Percentiles rank a stretch among this genome's conserved stretches.
phyloP scores from a whole-genome alignment of 2,888 invertebrate genomes.

The Adelphocoris suturalis region DNA sequence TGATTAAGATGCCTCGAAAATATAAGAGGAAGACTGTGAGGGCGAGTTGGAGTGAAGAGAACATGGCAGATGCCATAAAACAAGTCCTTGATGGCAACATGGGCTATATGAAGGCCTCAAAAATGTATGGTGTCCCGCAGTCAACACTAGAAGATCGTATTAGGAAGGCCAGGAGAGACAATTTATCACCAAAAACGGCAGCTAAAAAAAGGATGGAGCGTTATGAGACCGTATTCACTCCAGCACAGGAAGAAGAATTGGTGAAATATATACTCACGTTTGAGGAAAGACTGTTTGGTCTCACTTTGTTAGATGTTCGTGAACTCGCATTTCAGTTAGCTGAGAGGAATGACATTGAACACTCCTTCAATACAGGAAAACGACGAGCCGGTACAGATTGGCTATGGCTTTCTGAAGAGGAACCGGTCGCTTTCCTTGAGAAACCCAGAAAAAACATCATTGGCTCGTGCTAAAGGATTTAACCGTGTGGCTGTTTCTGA shows the following conservation, averaged over 20 bases:
- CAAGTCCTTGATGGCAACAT: no score
- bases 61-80: no score
- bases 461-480: neutral
- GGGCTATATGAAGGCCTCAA: no score
- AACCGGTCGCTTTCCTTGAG: neutral
- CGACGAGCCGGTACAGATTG: neutral
- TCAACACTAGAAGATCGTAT: no score
- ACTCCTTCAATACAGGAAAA: neutral
- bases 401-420: neutral
- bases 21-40: no score
- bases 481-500: neutral
- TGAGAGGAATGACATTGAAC: neutral
- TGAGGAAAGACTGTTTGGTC: neutral
- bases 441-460: neutral
- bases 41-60: no score
- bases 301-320: neutral
- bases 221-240: neutral
- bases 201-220: no score
- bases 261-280: neutral
- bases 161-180: neutral
- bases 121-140: no score
- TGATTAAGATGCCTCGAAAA: no score
- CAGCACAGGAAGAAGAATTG: slow-evolving; percentile 47
- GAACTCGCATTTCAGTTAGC: neutral
- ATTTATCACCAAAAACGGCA: neutral